A percentile compares a stretch with the other conserved stretches of the same genome.
phyloP scores from a whole-genome alignment of 1,140 invertebrate genomes.

The Saccostrea echinata region DNA sequence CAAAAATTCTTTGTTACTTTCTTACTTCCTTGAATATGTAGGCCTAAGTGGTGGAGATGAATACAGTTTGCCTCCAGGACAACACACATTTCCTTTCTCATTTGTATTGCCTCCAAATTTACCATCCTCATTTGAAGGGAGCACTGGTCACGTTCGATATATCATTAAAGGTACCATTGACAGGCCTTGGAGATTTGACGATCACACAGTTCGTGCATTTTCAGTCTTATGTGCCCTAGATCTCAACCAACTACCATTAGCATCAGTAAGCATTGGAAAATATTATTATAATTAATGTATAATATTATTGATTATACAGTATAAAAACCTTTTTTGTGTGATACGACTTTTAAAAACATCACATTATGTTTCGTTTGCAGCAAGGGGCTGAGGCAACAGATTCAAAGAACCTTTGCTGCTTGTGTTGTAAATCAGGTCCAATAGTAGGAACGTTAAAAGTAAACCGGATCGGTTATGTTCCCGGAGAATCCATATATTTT shows the following conservation, averaged over 20 bases:
- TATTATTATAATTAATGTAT: background rate
- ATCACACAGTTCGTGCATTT: slow-evolving; percentile 72
- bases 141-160: slow-evolving; percentile 80
- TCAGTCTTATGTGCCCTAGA: slow-evolving; percentile 75
- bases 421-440: slow-evolving; percentile 66
- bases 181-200: slow-evolving; percentile 73
- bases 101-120: slow-evolving; percentile 80
- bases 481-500: slow-evolving; percentile 61
- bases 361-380: background rate
- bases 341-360: background rate
- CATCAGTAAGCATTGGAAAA: slow-evolving; percentile 61
- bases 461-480: slow-evolving; percentile 59
- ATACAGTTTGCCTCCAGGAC: slow-evolving; percentile 72
- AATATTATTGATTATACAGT: background rate
- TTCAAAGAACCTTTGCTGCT: slow-evolving; percentile 61
- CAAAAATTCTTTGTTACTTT: too few relatives aligned
- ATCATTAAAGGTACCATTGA: slow-evolving; percentile 79
- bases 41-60: slow-evolving; percentile 5
- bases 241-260: slow-evolving; percentile 70
- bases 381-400: slow-evolving; percentile 30
- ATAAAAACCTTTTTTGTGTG: background rate
- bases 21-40: background rate
- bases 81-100: slow-evolving; percentile 81
- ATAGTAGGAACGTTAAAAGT: slow-evolving; percentile 57
- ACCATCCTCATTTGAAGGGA: slow-evolving; percentile 81